These are phyloP conservation scores for Ictalurus punctatus DNA, from an alignment of 2,113 vertebrate genomes.

Conservation along the genomic window DNA sequence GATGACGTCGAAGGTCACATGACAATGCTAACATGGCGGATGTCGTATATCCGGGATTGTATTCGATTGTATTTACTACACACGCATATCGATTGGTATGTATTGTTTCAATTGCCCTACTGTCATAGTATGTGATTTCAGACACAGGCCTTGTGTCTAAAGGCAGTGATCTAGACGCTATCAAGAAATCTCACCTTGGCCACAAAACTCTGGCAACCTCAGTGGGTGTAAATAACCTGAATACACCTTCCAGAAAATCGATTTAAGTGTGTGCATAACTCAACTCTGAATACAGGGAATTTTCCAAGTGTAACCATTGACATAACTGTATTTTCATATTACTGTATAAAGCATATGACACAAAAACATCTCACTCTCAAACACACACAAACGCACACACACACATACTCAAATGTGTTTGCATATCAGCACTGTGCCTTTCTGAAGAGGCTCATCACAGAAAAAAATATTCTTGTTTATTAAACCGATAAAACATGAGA, in stretches of 20 bases:
- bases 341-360: not conserved
- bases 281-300: not conserved
- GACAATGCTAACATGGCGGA: too few relatives aligned
- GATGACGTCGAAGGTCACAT: too few relatives aligned
- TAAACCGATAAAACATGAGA: constrained; percentile 65
- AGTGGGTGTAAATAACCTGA: not conserved
- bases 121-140: too few relatives aligned
- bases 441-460: constrained; percentile 56
- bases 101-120: too few relatives aligned
- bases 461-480: constrained; percentile 68
- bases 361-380: not conserved
- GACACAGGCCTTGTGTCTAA: not conserved
- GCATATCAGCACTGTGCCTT: not conserved
- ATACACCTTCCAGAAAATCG: not conserved
- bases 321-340: not conserved
- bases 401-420: not conserved
- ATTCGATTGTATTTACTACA: too few relatives aligned
- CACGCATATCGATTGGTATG: too few relatives aligned
- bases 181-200: not conserved
- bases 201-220: not conserved
- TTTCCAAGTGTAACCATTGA: not conserved
- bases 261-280: not conserved
- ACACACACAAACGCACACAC: not conserved
- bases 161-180: not conserved
- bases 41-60: too few relatives aligned